These are phyloP conservation scores for Paracanthobrama guichenoti DNA, from an alignment of 2,113 vertebrate genomes.

Conservation along the genomic window DNA sequence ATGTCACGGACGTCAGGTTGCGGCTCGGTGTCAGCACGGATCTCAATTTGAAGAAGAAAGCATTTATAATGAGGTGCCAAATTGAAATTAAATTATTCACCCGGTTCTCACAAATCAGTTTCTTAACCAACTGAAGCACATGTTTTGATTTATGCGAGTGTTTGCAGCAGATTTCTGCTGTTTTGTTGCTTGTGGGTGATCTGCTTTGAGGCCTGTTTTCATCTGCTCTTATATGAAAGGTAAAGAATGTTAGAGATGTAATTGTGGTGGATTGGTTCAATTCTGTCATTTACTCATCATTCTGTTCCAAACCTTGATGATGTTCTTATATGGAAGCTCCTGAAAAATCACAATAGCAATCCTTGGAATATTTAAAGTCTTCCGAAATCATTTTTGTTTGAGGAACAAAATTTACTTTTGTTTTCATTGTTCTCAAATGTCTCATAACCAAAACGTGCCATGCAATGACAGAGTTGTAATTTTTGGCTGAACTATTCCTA, in stretches of 20 bases:
- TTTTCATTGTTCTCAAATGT: neutral
- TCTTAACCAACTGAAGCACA: conserved; percentile 43
- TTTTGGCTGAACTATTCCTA: neutral
- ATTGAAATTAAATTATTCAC: conserved; percentile 60
- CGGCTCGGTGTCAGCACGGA: conserved; percentile 65
- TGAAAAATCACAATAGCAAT: neutral
- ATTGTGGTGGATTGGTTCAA: neutral
- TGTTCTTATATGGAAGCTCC: neutral
- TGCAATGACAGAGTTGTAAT: neutral
- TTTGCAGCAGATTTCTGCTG: conserved; percentile 9
- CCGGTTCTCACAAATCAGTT: conserved; percentile 38
- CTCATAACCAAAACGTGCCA: neutral
- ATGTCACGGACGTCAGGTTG: conserved; percentile 72
- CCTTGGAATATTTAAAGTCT: neutral
- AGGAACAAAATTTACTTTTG: neutral
- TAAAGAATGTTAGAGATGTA: neutral
- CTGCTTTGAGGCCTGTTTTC: neutral
- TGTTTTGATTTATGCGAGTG: conserved; percentile 42
- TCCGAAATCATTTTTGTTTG: neutral
- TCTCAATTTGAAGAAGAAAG: conserved; percentile 68
- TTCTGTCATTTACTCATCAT: neutral
- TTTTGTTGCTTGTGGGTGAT: neutral
- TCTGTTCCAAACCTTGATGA: neutral
- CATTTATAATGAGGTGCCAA: conserved; percentile 69
- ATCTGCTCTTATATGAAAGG: neutral